Conservation (phyloP, 1,140 invertebrate genomes). For the Drosophila busckii region DNA sequence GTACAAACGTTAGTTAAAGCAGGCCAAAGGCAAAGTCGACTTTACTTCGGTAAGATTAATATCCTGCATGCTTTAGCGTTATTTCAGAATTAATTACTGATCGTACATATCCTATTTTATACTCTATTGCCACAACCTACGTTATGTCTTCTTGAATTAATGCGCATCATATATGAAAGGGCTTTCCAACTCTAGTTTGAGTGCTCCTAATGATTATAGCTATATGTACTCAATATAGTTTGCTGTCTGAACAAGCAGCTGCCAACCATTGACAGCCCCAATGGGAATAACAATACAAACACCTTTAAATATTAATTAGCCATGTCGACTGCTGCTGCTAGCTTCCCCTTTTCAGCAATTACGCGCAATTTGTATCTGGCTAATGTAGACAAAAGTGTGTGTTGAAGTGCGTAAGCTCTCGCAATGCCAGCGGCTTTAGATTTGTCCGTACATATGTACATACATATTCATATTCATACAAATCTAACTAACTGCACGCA, state of each 20-base stretch:
- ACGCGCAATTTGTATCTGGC: conserved; percentile 10
- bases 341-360: conserved; percentile 38
- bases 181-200: no score
- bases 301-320: conserved; percentile 72
- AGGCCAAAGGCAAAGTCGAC: no score
- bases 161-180: no score
- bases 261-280: neutral
- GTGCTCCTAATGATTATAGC: neutral
- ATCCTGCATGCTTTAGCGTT: no score
- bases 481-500: conserved; percentile 50
- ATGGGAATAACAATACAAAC: conserved; percentile 35
- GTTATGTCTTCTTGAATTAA: no score
- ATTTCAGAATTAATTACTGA: no score
- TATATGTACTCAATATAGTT: no score
- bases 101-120: no score
- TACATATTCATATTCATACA: conserved; percentile 22
- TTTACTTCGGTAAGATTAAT: no score
- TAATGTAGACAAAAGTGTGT: conserved; percentile 45
- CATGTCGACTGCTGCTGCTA: conserved; percentile 28
- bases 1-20: no score
- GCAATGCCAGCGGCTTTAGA: conserved; percentile 22
- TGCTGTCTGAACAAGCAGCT: no score
- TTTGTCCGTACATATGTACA: conserved; percentile 5
- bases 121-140: no score
- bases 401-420: conserved; percentile 64